phyloP scores from a whole-genome alignment of 92 coral and sea anemone genomes.

The Epizoanthus scotinus region DNA sequence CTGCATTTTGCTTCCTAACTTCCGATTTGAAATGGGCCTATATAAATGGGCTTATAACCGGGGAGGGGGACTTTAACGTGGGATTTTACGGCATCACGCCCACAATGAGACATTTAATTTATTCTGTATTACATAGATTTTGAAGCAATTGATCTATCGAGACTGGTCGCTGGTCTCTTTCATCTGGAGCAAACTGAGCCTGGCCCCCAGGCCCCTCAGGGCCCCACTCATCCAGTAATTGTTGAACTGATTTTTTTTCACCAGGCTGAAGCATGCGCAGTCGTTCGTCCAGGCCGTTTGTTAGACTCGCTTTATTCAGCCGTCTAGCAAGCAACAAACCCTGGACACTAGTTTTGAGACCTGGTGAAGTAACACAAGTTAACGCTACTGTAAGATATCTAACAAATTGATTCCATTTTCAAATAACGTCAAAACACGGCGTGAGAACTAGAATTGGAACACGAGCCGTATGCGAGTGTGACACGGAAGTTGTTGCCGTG shows the following conservation, averaged over 20 bases:
- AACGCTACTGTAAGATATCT: too few relatives aligned
- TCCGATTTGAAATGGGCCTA: too few relatives aligned
- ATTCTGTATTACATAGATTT: neutral
- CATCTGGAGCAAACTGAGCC: too few relatives aligned
- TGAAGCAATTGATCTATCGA: neutral
- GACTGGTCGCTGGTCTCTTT: neutral
- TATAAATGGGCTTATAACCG: too few relatives aligned
- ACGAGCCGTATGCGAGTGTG: too few relatives aligned
- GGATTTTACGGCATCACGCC: too few relatives aligned
- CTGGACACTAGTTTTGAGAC: neutral
- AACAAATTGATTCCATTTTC: too few relatives aligned
- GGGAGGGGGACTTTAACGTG: too few relatives aligned
- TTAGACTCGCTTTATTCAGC: neutral
- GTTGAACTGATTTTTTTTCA: neutral
- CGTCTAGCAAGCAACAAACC: constrained; percentile 7
- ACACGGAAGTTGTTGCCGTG: too few relatives aligned
- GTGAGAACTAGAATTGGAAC: too few relatives aligned
- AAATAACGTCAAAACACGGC: too few relatives aligned
- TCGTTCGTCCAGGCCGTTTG: neutral
- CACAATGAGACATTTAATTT: neutral
- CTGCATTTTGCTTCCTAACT: too few relatives aligned
- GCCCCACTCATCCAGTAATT: neutral
- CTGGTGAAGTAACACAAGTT: neutral
- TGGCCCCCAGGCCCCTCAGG: neutral
- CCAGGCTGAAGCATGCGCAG: neutral